Percentiles rank a stretch among this genome's conserved stretches.
Evolutionary conservation across 2,113 vertebrate genomes (phyloP).

Genomic region (Gavia stellata): DNA sequence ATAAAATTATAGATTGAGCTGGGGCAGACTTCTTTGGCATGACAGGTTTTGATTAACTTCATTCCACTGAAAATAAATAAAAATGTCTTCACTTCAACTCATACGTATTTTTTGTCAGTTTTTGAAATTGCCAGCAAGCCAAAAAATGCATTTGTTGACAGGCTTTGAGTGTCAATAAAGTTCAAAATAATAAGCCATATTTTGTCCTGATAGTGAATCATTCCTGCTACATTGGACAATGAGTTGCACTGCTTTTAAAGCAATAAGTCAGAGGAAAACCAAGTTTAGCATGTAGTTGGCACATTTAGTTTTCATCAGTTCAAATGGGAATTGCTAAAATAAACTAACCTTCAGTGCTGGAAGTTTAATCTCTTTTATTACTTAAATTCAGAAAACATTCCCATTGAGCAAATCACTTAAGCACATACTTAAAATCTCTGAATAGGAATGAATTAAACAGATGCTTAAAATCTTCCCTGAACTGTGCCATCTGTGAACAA

Average conservation of each 20-base stretch:
- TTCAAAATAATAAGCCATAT: background rate
- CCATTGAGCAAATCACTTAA: background rate
- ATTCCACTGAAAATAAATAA: background rate
- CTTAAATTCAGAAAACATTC: background rate
- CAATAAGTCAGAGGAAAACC: background rate
- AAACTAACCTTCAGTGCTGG: background rate
- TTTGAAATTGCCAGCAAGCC: background rate
- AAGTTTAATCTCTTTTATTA: background rate
- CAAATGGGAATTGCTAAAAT: background rate
- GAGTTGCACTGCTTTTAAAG: background rate
- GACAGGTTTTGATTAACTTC: background rate
- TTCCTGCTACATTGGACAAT: background rate
- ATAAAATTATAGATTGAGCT: background rate
- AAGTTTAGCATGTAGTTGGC: background rate
- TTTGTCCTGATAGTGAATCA: background rate
- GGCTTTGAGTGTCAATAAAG: background rate
- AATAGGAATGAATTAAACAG: slow-evolving; percentile 2
- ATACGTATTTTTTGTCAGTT: background rate
- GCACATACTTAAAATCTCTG: background rate
- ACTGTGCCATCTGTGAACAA: slow-evolving; percentile 12
- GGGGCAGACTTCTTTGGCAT: background rate
- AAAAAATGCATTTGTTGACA: background rate
- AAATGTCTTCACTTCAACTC: background rate
- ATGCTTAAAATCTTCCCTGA: slow-evolving; percentile 27
- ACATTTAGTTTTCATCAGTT: background rate